phyloP scores from a whole-genome alignment of 2,113 vertebrate genomes.

The Prietella phreatophila region DNA sequence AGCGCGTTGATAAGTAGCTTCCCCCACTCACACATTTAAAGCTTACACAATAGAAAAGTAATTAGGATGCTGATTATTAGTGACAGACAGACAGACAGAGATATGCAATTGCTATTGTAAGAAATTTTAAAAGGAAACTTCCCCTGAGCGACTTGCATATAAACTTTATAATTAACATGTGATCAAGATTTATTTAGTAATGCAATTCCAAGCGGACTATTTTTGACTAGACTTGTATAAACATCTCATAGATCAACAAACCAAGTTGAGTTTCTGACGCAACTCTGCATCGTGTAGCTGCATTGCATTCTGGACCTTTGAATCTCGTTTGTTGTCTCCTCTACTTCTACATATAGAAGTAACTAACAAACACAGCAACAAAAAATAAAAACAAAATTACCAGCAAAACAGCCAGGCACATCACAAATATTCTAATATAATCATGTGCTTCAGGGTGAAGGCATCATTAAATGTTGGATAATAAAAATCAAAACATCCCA shows the following conservation, averaged over 20 bases:
- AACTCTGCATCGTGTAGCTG: not conserved
- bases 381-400: not conserved
- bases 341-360: not conserved
- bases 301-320: not conserved
- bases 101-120: not conserved
- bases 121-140: not conserved
- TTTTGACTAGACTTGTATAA: not conserved
- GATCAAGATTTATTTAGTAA: not conserved
- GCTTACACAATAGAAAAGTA: not conserved
- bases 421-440: not conserved
- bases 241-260: not conserved
- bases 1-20: not conserved
- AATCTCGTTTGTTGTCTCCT: not conserved
- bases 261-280: not conserved
- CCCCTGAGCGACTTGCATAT: not conserved
- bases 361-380: not conserved
- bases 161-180: not conserved
- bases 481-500: not conserved
- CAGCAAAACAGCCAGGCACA: no score
- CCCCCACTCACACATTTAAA: slow-evolving; percentile 2
- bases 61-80: slow-evolving; percentile 47
- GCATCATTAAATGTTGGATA: not conserved
- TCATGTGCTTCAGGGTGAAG: not conserved
- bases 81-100: not conserved
- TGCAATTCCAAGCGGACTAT: not conserved